A percentile compares a stretch with the other conserved stretches of the same genome.
These are phyloP conservation scores for Rhopalosiphum maidis DNA, from an alignment of 1,140 invertebrate genomes.

Conservation along the genomic window DNA sequence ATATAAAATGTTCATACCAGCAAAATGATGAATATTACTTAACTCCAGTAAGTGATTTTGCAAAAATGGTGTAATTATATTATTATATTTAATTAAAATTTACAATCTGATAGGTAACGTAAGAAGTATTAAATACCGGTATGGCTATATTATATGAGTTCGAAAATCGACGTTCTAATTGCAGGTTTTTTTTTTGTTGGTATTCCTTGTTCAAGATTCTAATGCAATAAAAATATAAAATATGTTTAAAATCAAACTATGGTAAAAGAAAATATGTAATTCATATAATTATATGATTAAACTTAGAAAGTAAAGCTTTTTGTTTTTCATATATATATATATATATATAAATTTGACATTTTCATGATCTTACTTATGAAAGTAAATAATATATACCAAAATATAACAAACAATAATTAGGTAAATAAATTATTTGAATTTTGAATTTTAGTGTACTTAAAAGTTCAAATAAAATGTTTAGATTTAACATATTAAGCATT, in stretches of 20 bases:
- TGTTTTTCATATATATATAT: neutral
- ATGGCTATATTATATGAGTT: neutral
- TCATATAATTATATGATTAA: neutral
- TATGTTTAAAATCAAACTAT: neutral
- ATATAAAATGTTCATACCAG: constrained; percentile 70
- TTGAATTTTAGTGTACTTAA: neutral
- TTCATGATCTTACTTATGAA: too few species aligned
- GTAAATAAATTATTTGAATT: neutral
- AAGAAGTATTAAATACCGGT: neutral
- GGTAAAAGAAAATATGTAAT: neutral
- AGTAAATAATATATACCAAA: neutral
- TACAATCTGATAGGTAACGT: neutral
- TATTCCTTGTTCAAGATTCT: neutral
- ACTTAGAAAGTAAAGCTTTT: neutral
- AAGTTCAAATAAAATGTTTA: neutral
- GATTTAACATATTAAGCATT: neutral
- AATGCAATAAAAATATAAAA: neutral
- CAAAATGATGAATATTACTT: constrained; percentile 69
- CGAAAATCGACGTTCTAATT: neutral
- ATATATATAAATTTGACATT: too few species aligned
- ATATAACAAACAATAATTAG: neutral
- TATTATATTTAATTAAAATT: constrained; percentile 26
- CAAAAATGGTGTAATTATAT: neutral
- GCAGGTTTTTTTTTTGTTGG: neutral
- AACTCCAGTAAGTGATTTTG: constrained; percentile 66